A percentile compares a stretch with the other conserved stretches of the same genome.
phyloP scores from a whole-genome alignment of 1,140 invertebrate genomes.

The Cataglyphis hispanica region DNA sequence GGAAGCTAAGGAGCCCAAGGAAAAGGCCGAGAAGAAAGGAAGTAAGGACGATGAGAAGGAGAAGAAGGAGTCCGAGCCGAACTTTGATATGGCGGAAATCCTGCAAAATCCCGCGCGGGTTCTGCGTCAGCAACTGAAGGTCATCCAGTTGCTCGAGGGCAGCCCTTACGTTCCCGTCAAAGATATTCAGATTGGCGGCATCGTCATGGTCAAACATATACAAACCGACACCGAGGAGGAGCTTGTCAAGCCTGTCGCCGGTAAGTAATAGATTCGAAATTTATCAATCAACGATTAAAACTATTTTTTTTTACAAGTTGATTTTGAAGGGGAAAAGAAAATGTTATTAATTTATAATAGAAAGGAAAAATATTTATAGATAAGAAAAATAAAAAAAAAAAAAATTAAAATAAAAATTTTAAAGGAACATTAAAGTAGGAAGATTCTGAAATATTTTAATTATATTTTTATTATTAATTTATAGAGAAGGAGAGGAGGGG shows the following conservation, averaged over 20 bases:
- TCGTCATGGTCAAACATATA: conserved; percentile 96
- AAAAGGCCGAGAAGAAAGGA: conserved; percentile 82
- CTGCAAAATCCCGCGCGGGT: conserved; percentile 97
- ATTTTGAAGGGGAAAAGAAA: not conserved
- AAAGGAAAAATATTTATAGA: not conserved
- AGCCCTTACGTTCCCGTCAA: conserved; percentile 95
- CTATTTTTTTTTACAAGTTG: conserved; percentile 11
- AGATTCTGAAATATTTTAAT: not conserved
- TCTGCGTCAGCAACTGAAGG: conserved; percentile 97
- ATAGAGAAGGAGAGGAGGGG: too few species aligned
- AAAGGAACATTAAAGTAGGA: not conserved
- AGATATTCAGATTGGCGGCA: conserved; percentile 97
- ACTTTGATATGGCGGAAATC: conserved; percentile 91
- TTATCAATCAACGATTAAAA: not conserved
- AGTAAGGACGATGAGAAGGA: conserved; percentile 87
- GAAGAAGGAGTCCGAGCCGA: conserved; percentile 95
- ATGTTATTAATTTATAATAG: not conserved
- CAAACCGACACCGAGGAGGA: conserved; percentile 92
- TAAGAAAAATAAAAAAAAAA: too few species aligned
- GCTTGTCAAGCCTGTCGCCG: conserved; percentile 96
- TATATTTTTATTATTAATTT: conserved; percentile 16
- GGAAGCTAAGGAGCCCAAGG: conserved; percentile 86
- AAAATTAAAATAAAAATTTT: not conserved
- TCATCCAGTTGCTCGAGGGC: conserved; percentile 93
- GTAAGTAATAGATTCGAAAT: conserved; percentile 79